A percentile compares a stretch with the other conserved stretches of the same genome.
Conservation (phyloP, 2,113 vertebrate genomes). For the Nothoprocta pentlandii region DNA sequence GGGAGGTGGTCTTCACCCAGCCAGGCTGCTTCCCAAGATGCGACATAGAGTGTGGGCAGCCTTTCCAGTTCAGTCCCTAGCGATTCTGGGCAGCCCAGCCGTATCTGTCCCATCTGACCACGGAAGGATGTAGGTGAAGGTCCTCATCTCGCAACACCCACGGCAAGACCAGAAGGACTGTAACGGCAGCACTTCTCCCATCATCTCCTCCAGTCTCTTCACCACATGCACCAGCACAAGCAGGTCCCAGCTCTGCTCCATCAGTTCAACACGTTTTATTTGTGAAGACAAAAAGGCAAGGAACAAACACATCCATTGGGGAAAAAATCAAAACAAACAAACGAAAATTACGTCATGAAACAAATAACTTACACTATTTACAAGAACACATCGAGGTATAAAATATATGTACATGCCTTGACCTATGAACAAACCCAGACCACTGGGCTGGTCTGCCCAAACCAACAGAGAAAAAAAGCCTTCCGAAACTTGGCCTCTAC, state of each 20-base stretch:
- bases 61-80: neutral
- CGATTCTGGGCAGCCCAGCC: neutral
- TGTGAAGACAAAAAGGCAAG: slow-evolving; percentile 60
- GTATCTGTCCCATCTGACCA: fast-evolving
- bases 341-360: slow-evolving; percentile 52
- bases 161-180: neutral
- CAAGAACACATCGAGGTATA: slow-evolving; percentile 62
- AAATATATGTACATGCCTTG: slow-evolving; percentile 52
- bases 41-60: neutral
- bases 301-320: slow-evolving; percentile 58
- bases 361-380: slow-evolving; percentile 79
- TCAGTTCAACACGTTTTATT: slow-evolving; percentile 66
- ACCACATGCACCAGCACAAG: too few species aligned
- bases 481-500: neutral
- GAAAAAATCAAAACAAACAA: neutral
- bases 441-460: neutral
- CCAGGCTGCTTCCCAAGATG: neutral
- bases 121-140: fast-evolving
- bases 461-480: neutral
- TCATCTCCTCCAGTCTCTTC: neutral
- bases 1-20: neutral
- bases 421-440: slow-evolving; percentile 1
- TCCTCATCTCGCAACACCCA: fast-evolving
- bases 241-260: fast-evolving
- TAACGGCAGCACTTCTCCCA: neutral